A percentile compares a stretch with the other conserved stretches of the same genome.
These are phyloP conservation scores for Drosophila jambulina DNA, from an alignment of 1,140 invertebrate genomes.

Conservation along the genomic window DNA sequence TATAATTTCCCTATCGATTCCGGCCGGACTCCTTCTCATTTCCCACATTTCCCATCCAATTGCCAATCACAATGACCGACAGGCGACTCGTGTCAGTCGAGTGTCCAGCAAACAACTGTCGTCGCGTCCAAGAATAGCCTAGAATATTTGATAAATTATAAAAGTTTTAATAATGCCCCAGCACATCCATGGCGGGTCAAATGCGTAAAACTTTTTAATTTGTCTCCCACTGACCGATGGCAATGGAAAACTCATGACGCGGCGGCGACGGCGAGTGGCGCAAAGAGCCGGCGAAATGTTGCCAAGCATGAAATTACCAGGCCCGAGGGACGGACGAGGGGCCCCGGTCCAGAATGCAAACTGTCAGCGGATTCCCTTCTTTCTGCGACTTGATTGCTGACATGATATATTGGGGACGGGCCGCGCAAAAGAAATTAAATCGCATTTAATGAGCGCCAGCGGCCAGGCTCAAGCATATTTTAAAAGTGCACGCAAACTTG, in stretches of 20 bases:
- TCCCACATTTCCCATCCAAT: conserved; percentile 4
- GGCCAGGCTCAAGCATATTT: conserved; percentile 28
- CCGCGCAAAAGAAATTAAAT: conserved; percentile 57
- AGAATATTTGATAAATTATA: conserved; percentile 78
- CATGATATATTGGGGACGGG: conserved; percentile 66
- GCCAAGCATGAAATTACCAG: conserved; percentile 76
- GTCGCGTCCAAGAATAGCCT: conserved; percentile 12
- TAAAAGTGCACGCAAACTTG: conserved; percentile 10
- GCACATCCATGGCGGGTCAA: conserved; percentile 38
- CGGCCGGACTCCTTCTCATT: conserved; percentile 10
- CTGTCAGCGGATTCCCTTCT: conserved; percentile 74
- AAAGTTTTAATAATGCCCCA: conserved; percentile 76
- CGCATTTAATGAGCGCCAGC: conserved; percentile 70
- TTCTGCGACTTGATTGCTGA: conserved; percentile 68
- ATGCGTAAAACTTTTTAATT: conserved; percentile 73
- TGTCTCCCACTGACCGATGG: conserved; percentile 57
- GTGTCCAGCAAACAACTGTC: conserved; percentile 61
- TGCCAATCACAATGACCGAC: conserved; percentile 54
- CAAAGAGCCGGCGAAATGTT: conserved; percentile 60
- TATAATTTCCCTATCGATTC: conserved; percentile 67
- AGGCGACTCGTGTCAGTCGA: conserved; percentile 52
- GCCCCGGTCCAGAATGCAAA: conserved; percentile 46
- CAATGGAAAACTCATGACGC: conserved; percentile 34
- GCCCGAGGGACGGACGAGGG: conserved; percentile 20
- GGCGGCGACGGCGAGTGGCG: conserved; percentile 4